Evolutionary conservation across 2,888 invertebrate species (phyloP).

Genomic region (Pherbina coryleti): DNA sequence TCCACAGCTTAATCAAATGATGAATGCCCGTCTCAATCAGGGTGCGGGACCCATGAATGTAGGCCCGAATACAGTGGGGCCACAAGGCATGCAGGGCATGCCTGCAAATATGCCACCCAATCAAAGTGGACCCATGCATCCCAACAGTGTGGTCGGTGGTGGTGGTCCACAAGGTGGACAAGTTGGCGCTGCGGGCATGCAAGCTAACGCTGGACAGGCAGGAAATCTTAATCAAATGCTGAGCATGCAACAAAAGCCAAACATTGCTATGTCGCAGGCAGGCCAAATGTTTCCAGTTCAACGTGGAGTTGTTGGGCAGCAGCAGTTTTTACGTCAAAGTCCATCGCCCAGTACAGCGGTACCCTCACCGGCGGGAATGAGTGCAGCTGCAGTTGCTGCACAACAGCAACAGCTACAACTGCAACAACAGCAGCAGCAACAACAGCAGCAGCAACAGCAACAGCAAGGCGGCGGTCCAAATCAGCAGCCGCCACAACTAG

Average conservation of each 20-base stretch:
- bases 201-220: conserved; percentile 60
- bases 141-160: conserved; percentile 58
- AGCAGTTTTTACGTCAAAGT: conserved; percentile 83
- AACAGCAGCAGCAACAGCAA: conserved; percentile 54
- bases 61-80: conserved; percentile 54
- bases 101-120: conserved; percentile 71
- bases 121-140: conserved; percentile 63
- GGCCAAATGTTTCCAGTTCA: conserved; percentile 71
- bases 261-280: conserved; percentile 67
- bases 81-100: conserved; percentile 64
- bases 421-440: conserved; percentile 63
- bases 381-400: conserved; percentile 62
- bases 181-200: conserved; percentile 56
- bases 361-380: conserved; percentile 64
- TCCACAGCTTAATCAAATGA: conserved; percentile 65
- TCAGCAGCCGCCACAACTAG: conserved; percentile 61
- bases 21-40: conserved; percentile 71
- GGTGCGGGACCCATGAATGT: conserved; percentile 66
- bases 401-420: conserved; percentile 60
- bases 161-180: conserved; percentile 59
- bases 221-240: conserved; percentile 64
- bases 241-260: conserved; percentile 65
- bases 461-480: conserved; percentile 49
- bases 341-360: conserved; percentile 79
- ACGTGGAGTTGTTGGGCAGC: conserved; percentile 77